Conservation (phyloP, 2,797 vertebrate species). For the Acanthopagrus latus region DNA sequence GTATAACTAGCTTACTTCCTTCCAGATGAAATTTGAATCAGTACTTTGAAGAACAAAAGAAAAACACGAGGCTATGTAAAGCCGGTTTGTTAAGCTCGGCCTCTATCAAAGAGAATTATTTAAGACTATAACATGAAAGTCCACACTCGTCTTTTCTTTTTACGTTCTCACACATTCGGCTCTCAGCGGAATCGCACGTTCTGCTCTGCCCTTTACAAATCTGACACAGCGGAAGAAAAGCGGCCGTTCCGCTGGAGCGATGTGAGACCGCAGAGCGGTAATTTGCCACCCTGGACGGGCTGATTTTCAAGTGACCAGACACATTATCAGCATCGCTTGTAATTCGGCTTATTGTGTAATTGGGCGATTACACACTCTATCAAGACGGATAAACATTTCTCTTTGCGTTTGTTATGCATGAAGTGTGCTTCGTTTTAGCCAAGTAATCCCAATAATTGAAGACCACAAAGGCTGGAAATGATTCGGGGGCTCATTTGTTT, state of each 20-base stretch:
- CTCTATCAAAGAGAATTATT: conserved; percentile 56
- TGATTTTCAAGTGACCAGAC: conserved; percentile 41
- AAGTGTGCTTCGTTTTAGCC: conserved; percentile 23
- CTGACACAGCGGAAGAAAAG: conserved; percentile 23
- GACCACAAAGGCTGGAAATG: conserved; percentile 31
- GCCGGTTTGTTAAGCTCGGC: conserved; percentile 27
- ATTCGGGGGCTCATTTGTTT: conserved; percentile 15
- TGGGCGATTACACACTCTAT: conserved; percentile 50
- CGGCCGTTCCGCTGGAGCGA: background rate
- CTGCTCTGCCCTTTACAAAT: conserved; percentile 7
- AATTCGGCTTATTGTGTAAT: conserved; percentile 46
- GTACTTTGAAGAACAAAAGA: conserved; percentile 46
- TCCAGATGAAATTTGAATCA: conserved; percentile 28
- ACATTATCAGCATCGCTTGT: conserved; percentile 43
- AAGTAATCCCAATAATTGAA: conserved; percentile 41
- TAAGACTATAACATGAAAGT: conserved; percentile 36
- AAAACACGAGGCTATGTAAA: conserved; percentile 33
- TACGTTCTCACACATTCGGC: conserved; percentile 5
- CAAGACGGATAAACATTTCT: conserved; percentile 45
- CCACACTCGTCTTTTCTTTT: conserved; percentile 14
- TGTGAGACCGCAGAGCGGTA: conserved; percentile 27
- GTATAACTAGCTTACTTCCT: conserved; percentile 1
- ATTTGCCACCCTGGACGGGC: conserved; percentile 35
- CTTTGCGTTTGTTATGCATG: conserved; percentile 39
- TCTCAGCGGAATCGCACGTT: conserved; percentile 8